Base-by-base conservation (phyloP, 2,888 invertebrate species). In the Melanophora roralis region DNA sequence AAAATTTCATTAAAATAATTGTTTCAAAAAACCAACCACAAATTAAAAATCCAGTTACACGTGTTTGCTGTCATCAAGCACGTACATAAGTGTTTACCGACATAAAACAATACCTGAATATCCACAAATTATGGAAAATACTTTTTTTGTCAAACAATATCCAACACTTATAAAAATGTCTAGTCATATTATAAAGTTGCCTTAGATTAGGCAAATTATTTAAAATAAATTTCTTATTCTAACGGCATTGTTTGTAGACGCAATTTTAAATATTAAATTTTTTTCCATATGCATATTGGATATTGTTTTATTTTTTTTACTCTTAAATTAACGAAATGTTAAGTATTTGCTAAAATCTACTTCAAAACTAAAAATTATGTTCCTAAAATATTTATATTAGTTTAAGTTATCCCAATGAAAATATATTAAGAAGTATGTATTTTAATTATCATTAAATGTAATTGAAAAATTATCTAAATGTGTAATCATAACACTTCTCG, bases 381-480 rank as follows among this genome's bases (percentile, higher is more conserved):
- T n/a, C n/a, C n/a, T n/a, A n/a, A n/a, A n/a, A n/a, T n/a, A n/a
- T n/a, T n/a, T n/a, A n/a, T n/a, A n/a, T n/a, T n/a, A n/a, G 7
- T 62, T 60, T 57, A 49, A 59, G 55, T 62, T 53, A 16, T 36
- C 34, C 57, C 47, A 38, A 67, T 60, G 19, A 59, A 45, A 67
- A 60, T 19, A n/a, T n/a, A n/a, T n/a, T n/a, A n/a, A 27, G 3
- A 27, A 27, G 27, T 27, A 27, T 27, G 27, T 27, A 27, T 6
- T 3, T 27, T 5, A 27, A 74, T 38, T 65, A 53, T 12, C 27
- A 6, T 27, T 27, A 55, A 55, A 7, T 27, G 36, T 69, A 74
- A 79, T 78, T 79, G 78, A 79, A 79, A 79, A 69, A 79, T 74
- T 74, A 79, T 74, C 78, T 65, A 45, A 69, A 69, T 69, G 43